These are phyloP conservation scores for Yponomeuta evonymella DNA, from an alignment of 2,888 invertebrate species.

Conservation along the genomic window DNA sequence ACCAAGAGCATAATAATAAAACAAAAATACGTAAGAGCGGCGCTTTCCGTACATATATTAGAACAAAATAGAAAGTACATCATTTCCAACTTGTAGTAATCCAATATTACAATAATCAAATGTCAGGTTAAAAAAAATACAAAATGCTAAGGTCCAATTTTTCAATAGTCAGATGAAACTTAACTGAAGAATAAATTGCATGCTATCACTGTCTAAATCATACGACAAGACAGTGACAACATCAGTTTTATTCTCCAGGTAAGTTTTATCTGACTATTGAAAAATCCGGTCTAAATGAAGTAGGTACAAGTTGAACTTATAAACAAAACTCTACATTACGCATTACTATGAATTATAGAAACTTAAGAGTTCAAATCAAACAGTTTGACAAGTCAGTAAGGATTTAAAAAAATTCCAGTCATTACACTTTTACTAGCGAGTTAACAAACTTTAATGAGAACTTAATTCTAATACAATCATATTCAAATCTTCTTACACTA, in stretches of 20 bases:
- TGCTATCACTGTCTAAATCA: too few relatives aligned
- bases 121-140: slow-evolving; percentile 38
- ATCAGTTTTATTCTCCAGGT: too few relatives aligned
- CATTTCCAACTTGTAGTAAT: slow-evolving; percentile 62
- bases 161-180: too few relatives aligned
- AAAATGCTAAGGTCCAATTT: too few relatives aligned
- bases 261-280: too few relatives aligned
- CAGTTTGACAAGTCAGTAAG: not conserved
- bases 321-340: slow-evolving; percentile 22
- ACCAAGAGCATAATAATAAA: slow-evolving; percentile 14
- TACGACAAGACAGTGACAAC: too few relatives aligned
- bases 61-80: slow-evolving; percentile 74
- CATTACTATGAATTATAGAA: not conserved
- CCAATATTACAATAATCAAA: slow-evolving; percentile 57
- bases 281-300: too few relatives aligned
- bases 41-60: slow-evolving; percentile 62
- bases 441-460: slow-evolving; percentile 44
- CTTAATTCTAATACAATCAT: slow-evolving; percentile 69
- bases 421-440: slow-evolving; percentile 11
- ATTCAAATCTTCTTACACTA: slow-evolving; percentile 67
- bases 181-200: too few relatives aligned
- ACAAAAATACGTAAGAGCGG: slow-evolving; percentile 36
- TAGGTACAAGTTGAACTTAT: slow-evolving; percentile 48
- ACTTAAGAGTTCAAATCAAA: not conserved
- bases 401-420: not conserved